A percentile compares a stretch with the other conserved stretches of the same genome.
Evolutionary conservation across 2,113 vertebrate species (phyloP).

Genomic region (Hemibates koningsi): DNA sequence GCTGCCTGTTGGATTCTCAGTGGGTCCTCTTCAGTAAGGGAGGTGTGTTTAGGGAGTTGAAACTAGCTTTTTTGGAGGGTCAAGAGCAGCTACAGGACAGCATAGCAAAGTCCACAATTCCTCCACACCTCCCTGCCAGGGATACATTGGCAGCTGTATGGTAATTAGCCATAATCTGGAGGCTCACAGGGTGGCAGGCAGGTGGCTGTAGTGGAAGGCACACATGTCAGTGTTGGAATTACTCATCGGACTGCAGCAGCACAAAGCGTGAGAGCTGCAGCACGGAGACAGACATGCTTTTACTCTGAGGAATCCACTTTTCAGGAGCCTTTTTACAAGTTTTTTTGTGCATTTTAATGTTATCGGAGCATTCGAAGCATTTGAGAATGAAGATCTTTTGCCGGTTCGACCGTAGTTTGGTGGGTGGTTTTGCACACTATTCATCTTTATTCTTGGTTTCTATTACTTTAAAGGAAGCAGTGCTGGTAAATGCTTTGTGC

Average conservation of each 20-base stretch:
- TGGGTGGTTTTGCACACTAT: conserved; percentile 58
- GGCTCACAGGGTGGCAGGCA: conserved; percentile 21
- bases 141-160: conserved; percentile 76
- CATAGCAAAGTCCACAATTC: background rate
- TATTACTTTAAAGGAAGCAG: background rate
- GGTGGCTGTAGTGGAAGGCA: conserved; percentile 42
- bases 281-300: background rate
- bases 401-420: conserved; percentile 73
- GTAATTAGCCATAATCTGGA: conserved; percentile 67
- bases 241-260: background rate
- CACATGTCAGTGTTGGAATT: conserved; percentile 37
- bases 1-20: conserved; percentile 10
- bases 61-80: background rate
- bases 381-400: conserved; percentile 81
- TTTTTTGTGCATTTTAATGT: conserved; percentile 17
- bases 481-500: background rate
- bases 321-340: background rate
- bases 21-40: background rate
- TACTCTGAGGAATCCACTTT: background rate
- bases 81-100: conserved; percentile 5
- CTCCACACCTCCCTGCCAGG: background rate
- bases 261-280: background rate
- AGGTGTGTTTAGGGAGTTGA: background rate
- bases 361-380: conserved; percentile 43
- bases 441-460: background rate